Base-by-base conservation (phyloP, 2,113 vertebrate genomes). In the Montifringilla adamsi region DNA sequence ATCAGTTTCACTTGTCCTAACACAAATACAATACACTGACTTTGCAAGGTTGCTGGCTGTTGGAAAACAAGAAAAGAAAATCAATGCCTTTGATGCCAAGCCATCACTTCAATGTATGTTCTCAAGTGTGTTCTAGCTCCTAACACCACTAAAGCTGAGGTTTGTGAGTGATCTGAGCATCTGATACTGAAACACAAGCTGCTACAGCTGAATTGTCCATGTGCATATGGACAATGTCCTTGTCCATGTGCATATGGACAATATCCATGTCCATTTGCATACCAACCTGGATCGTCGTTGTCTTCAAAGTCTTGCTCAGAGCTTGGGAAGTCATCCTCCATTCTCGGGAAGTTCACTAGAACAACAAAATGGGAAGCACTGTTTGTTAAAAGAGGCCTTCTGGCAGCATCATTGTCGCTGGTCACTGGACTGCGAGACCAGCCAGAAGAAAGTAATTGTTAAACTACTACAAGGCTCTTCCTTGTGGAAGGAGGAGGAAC, bases 301-400 rank as follows among this genome's bases (percentile, higher is more conserved):
- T 98, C 98, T 87, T 97, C 98, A 47, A 97, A 97, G 49, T 96
- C 97, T 80, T 95, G 97, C 90, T 97, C 97, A 10, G 97, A 97
- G 76, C 93, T 94, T 15, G 96, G 96, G 88, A 97, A 85, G 50
- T 95, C 96, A 76, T 97, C 95, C 53, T 96, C 93, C 93, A 94
- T 75, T 73, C 91, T 90, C 74, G 98, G 97, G 70, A 98, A 97
- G 87, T 98, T 97, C 94, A 98, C 98, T 98, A 33, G 47, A 97
- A 98, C 37, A 86, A 96, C 93, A 97, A 96, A 95, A 94, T 90
- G 73, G 69, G 59, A 96, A 94, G 80, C 35, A 66, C 27, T 27
- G 4, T 82, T 72, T 84, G 83, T 93, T 83, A 88, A 94, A 93
- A 82, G 88, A 89, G 64, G 22, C 14, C 15, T 88, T 37, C 52